These are phyloP conservation scores for Anthophora plumipes DNA, from an alignment of 2,888 invertebrate species.

Conservation along the genomic window DNA sequence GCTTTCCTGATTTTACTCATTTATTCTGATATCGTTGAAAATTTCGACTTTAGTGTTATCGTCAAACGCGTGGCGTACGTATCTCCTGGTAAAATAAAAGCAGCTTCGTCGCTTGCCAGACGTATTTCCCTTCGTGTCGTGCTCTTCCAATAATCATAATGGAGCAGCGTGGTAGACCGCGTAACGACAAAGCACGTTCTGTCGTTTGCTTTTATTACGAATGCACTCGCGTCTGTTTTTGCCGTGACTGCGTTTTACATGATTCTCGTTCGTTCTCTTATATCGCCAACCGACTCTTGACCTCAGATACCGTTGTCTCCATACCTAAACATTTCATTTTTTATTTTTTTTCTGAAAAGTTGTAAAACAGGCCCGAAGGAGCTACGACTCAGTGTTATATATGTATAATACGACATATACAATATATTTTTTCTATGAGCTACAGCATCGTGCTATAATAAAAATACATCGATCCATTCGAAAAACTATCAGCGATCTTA, in stretches of 20 bases:
- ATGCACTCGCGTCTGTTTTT: not conserved
- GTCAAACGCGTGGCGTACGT: slow-evolving; percentile 16
- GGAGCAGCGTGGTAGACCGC: slow-evolving; percentile 38
- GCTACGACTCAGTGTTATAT: too few relatives aligned
- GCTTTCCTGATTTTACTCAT: slow-evolving; percentile 33
- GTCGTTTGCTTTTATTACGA: slow-evolving; percentile 46
- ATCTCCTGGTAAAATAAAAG: slow-evolving; percentile 48
- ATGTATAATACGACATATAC: too few relatives aligned
- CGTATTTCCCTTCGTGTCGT: slow-evolving; percentile 17
- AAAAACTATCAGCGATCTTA: too few relatives aligned
- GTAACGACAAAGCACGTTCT: slow-evolving; percentile 23
- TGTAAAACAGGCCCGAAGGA: too few relatives aligned
- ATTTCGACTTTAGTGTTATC: slow-evolving; percentile 34
- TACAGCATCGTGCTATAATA: too few relatives aligned
- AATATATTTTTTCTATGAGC: too few relatives aligned
- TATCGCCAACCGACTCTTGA: slow-evolving; percentile 15
- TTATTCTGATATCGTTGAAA: slow-evolving; percentile 42
- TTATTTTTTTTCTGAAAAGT: too few relatives aligned
- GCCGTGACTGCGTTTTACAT: slow-evolving; percentile 26
- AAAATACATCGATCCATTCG: too few relatives aligned
- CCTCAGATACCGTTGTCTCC: too few relatives aligned
- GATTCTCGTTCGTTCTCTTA: not conserved
- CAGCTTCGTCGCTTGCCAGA: slow-evolving; percentile 32
- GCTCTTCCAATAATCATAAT: slow-evolving; percentile 60
- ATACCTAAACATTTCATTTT: too few relatives aligned